Percentiles rank a stretch among this genome's conserved stretches.
Conservation (phyloP, 2,797 vertebrate genomes). For the Mormyrus hasselquistii region DNA sequence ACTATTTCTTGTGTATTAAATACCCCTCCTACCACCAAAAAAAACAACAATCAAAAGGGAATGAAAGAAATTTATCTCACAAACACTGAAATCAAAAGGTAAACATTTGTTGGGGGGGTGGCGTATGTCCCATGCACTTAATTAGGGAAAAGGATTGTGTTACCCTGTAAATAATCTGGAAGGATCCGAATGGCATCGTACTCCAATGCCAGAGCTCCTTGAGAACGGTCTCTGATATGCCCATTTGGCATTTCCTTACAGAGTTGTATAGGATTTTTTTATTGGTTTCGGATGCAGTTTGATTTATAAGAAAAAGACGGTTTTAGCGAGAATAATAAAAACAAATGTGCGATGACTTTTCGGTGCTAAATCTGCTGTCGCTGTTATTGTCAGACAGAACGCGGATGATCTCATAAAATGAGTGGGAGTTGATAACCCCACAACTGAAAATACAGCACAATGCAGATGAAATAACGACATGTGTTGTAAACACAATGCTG, state of each 20-base stretch:
- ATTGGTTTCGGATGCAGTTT: neutral
- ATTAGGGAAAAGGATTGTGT: neutral
- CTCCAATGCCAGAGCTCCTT: neutral
- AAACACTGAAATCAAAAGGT: neutral
- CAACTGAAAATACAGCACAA: constrained; percentile 30
- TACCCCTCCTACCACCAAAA: neutral
- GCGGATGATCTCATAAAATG: constrained; percentile 35
- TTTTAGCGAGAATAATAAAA: constrained; percentile 14
- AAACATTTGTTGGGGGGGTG: neutral
- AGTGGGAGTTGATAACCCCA: constrained; percentile 30
- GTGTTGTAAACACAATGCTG: constrained; percentile 30
- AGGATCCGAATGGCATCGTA: neutral
- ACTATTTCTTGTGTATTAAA: constrained; percentile 26
- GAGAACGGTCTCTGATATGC: neutral
- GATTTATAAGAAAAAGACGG: neutral
- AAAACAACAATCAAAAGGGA: neutral
- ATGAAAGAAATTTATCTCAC: neutral
- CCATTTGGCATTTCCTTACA: neutral
- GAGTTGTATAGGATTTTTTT: neutral
- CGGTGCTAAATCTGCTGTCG: constrained; percentile 33
- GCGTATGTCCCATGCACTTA: neutral
- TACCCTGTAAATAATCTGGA: neutral
- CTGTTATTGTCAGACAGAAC: constrained; percentile 33
- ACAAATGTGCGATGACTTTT: constrained; percentile 37
- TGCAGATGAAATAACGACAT: constrained; percentile 29